Conservation (phyloP, 2,797 vertebrate genomes). For the Xenops minutus region DNA sequence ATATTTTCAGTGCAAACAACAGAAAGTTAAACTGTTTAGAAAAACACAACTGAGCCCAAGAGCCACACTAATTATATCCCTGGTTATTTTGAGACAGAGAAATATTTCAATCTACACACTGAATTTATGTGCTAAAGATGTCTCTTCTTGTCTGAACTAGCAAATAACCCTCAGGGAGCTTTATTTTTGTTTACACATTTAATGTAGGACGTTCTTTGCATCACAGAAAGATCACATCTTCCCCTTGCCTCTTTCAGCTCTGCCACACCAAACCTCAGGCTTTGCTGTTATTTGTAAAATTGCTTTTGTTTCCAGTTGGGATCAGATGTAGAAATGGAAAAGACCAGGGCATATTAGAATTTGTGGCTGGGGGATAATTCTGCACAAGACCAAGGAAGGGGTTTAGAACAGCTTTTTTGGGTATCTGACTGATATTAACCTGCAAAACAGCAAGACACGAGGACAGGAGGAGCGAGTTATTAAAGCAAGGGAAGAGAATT, state of each 20-base stretch:
- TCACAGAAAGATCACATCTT: constrained; percentile 26
- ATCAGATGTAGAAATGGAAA: constrained; percentile 25
- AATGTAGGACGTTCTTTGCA: constrained; percentile 46
- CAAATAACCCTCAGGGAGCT: constrained; percentile 55
- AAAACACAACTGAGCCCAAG: not conserved
- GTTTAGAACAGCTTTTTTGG: not conserved
- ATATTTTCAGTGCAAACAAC: not conserved
- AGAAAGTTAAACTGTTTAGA: not conserved
- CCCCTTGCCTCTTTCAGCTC: not conserved
- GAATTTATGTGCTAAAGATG: constrained; percentile 54
- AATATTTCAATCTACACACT: constrained; percentile 8
- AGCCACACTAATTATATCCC: constrained; percentile 22
- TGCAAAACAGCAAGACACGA: not conserved
- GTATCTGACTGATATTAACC: not conserved
- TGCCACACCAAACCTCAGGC: constrained; percentile 10
- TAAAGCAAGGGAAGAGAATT: not conserved
- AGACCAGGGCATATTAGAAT: not conserved
- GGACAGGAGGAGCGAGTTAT: not conserved
- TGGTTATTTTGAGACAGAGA: constrained; percentile 31
- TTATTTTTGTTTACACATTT: constrained; percentile 53
- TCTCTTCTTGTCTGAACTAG: constrained; percentile 54
- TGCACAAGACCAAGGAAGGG: not conserved
- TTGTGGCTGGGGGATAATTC: not conserved
- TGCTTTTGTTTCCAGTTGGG: constrained; percentile 46
- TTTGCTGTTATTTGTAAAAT: constrained; percentile 39